phyloP scores from a whole-genome alignment of 2,797 vertebrate species.

The Nasua narica region DNA sequence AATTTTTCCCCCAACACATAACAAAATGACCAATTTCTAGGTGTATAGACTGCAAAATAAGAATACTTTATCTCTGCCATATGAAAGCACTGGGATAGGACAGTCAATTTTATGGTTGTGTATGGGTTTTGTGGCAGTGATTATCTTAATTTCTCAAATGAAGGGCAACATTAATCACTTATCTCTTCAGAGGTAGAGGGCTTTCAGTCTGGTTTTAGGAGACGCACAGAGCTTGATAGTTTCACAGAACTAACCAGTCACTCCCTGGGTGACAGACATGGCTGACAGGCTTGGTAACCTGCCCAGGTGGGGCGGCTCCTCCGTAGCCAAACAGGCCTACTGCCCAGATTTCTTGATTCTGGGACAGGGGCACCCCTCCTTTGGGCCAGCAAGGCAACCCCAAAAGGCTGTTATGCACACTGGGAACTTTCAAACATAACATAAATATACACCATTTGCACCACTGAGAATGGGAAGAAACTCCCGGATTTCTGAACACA shows the following conservation, averaged over 20 bases:
- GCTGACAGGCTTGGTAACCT: background rate
- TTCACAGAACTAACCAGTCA: background rate
- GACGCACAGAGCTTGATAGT: background rate
- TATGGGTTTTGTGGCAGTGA: background rate
- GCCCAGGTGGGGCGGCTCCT: background rate
- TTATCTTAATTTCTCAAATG: background rate
- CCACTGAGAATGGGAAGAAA: background rate
- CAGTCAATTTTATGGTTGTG: background rate
- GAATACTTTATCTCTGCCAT: background rate
- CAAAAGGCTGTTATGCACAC: background rate
- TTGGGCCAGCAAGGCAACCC: background rate
- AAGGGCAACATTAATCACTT: background rate
- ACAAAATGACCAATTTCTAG: background rate
- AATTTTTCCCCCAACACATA: background rate
- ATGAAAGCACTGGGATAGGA: background rate
- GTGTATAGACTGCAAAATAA: background rate
- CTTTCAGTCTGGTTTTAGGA: background rate
- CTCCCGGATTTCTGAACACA: background rate
- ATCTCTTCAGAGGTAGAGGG: background rate
- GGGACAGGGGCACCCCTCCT: too few species aligned
- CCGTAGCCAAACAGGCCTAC: background rate
- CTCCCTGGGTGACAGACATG: background rate
- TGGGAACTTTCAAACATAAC: background rate
- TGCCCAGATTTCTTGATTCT: background rate
- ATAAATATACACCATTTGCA: accelerated